Evolutionary conservation across 2,888 invertebrate species (phyloP).

Genomic region (Leuctra nigra): DNA sequence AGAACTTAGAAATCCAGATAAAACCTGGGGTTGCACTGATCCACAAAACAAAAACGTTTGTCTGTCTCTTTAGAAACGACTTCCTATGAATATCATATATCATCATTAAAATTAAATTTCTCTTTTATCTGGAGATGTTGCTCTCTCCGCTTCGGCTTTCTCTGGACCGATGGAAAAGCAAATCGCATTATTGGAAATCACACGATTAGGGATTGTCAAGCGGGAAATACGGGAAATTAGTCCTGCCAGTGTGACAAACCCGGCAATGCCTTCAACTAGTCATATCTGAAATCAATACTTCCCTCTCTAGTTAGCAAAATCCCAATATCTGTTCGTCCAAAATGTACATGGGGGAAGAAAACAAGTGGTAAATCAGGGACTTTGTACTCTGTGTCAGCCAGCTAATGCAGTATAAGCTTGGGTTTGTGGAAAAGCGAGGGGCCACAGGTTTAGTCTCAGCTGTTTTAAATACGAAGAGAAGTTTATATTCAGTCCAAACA

Average conservation of each 20-base stretch:
- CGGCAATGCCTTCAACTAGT: neutral
- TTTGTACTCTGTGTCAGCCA: neutral
- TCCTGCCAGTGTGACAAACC: neutral
- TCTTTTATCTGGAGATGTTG: too few species aligned
- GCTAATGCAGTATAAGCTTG: neutral
- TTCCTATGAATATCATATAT: too few species aligned
- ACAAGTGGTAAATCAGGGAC: neutral
- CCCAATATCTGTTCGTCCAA: neutral
- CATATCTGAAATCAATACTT: conserved; percentile 9
- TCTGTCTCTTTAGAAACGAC: too few species aligned
- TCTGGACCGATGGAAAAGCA: neutral
- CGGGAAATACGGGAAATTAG: conserved; percentile 2
- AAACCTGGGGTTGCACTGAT: too few species aligned
- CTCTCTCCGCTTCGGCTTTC: neutral
- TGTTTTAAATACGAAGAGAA: neutral
- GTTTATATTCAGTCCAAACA: neutral
- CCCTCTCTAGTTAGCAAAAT: neutral
- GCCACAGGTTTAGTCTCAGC: too few species aligned
- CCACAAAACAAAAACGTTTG: too few species aligned
- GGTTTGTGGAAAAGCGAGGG: too few species aligned
- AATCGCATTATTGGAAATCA: neutral
- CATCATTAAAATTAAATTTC: too few species aligned
- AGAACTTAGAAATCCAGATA: too few species aligned
- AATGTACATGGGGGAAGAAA: neutral
- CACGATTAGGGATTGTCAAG: conserved; percentile 1